Base-by-base conservation (phyloP, 1,140 invertebrate species). In the Drosophila nannoptera region DNA sequence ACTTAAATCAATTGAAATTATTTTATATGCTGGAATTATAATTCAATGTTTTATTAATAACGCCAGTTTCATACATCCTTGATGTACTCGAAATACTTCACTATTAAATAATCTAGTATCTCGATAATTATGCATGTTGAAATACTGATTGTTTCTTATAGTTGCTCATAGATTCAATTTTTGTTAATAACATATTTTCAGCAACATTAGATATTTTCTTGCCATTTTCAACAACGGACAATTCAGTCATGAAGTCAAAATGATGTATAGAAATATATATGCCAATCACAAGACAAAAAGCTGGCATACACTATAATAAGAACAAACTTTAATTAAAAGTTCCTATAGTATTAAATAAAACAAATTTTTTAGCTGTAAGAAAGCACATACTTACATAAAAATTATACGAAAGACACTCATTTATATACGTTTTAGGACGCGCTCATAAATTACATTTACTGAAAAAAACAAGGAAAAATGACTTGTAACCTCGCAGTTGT, bases 261-360 rank as follows among this genome's bases (percentile, higher is more conserved):
- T 8, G 32, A 8, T 36, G 62, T 55, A 54, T 31, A 40, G 35
- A 61, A 54, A 50, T 38, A 67, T 43, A 40, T 38, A 63, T 31
- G 45, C 46, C 29, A 45, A 40, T 12, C 35, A 4, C 48, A 64
- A 40, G 29, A 36, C 12, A 58, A 53, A 55, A 56, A 12, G 31
- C 36, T 53, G 32, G 38, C 45, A 59, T 11, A 56, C 71, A 55
- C 4, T 9, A 38, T 8, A 49, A 45, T 58, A 80, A 75, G 63
- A 67, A 55, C 59, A 49, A 71, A 73, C 62, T 60, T 77, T 67
- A 74, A 64, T 71, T 69, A 73, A 61, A 80, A 80, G 78, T 81
- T 81, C 78, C 78, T 81, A 81, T 80, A 81, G 78, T 68, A 69
- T 71, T 76, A 49, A 78, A 78, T 54, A 62, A 49, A 38, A 46